Base-by-base conservation (phyloP, 2,888 invertebrate species). In the Eledona agricola region DNA sequence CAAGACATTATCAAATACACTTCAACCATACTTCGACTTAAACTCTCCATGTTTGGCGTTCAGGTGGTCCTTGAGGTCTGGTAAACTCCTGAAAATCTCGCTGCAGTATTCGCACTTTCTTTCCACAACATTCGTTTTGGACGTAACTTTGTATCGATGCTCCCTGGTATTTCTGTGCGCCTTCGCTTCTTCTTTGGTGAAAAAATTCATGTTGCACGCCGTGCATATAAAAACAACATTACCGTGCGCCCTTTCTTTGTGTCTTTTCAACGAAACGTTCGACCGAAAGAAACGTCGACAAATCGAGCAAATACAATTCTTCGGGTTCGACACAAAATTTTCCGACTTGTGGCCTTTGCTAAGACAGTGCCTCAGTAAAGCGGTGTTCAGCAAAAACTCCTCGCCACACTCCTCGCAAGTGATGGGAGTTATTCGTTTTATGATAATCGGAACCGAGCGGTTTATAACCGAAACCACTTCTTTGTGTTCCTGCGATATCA, bases 381-480 rank as follows among this genome's bases (percentile, higher is more conserved):
- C 88, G 4, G 88, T 79, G 58, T 92, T 93, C 67, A 87, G 88
- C 7, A 85, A 81, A 70, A 93, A 94, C 20, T 80, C 78, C 65
- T 83, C 78, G 4, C 72, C 71, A 71, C 94, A 95, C 10, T 82
- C 81, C 1, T 75, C 75, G 71, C 94, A 94, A 53, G 78, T 75
- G 2, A 89, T 72, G 0, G 80, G 78, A 1, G 80, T 79, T 51
- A 85, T 83, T 66, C 87, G 87, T 56, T 86, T 81, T 50, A 92
- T 87, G 16, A 87, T 83, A 34, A 91, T 87, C 1, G 92, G 91
- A 68, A 91, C 88, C 0, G 90, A 90, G 63, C 88, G 81, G 69
- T 90, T 90, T 57, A 92, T 86, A 7, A 86, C 87, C 1, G 86
- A 80, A 0, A 89, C 81, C 0, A 89, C 86, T 71, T 90, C 89